phyloP scores from a whole-genome alignment of 2,888 invertebrate species.

The Baronia brevicornis region DNA sequence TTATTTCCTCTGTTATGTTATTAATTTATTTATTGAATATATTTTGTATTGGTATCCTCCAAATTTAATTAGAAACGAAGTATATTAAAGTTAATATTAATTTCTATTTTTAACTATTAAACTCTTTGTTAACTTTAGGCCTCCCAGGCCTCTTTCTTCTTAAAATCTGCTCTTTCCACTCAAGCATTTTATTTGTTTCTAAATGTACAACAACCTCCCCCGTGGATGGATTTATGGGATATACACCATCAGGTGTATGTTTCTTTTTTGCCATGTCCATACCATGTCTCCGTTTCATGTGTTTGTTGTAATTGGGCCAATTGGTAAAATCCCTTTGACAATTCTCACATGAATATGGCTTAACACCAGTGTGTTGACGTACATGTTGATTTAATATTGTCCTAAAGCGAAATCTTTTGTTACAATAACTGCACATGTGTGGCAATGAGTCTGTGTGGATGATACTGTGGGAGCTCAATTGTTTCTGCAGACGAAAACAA shows the following conservation, averaged over 20 bases:
- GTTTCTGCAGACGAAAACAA: slow-evolving; percentile 35
- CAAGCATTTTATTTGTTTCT: slow-evolving; percentile 32
- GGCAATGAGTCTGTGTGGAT: slow-evolving; percentile 84
- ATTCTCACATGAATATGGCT: slow-evolving; percentile 81
- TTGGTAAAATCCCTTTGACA: slow-evolving; percentile 81
- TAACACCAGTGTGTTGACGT: slow-evolving; percentile 79
- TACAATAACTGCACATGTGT: slow-evolving; percentile 80
- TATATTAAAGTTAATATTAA: neutral
- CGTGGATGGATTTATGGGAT: slow-evolving; percentile 42
- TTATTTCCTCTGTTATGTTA: too few species aligned
- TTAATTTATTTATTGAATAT: slow-evolving; percentile 3
- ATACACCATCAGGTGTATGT: slow-evolving; percentile 50
- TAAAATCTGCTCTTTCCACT: slow-evolving; percentile 43
- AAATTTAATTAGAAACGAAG: neutral
- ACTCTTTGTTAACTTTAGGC: slow-evolving; percentile 12
- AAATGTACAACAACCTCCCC: slow-evolving; percentile 31
- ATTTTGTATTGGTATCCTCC: slow-evolving; percentile 4
- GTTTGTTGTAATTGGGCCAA: slow-evolving; percentile 87
- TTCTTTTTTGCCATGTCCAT: slow-evolving; percentile 47
- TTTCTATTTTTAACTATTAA: neutral
- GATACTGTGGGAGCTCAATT: slow-evolving; percentile 78
- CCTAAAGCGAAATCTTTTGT: slow-evolving; percentile 81
- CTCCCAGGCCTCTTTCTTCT: slow-evolving; percentile 15
- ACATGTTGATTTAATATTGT: slow-evolving; percentile 80
- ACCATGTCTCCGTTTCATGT: slow-evolving; percentile 84